phyloP scores from a whole-genome alignment of 2,888 invertebrate species.

The Dyspetes luteomarginatus region DNA sequence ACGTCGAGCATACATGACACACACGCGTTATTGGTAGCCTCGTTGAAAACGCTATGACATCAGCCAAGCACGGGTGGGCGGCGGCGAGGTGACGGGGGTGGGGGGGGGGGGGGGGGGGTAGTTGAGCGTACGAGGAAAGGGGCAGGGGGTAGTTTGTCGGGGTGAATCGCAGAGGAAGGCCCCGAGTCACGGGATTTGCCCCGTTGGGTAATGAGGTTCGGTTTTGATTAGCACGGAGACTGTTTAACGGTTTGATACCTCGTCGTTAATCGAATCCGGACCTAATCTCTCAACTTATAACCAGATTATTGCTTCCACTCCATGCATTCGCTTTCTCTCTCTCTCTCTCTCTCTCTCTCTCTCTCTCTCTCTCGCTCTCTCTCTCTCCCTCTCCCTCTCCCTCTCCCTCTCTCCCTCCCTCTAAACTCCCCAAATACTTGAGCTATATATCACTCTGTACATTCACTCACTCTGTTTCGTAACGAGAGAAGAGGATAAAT shows the following conservation, averaged over 20 bases:
- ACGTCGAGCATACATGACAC: constrained; percentile 15
- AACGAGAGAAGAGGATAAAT: not conserved
- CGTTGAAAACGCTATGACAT: constrained; percentile 44
- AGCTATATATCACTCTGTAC: not conserved
- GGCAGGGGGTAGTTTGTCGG: constrained; percentile 61
- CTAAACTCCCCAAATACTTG: not conserved
- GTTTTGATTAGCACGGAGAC: constrained; percentile 84
- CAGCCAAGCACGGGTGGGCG: constrained; percentile 1
- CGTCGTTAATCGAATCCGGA: constrained; percentile 84
- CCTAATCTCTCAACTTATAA: constrained; percentile 84
- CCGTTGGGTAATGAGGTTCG: constrained; percentile 83
- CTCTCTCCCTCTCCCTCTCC: constrained; percentile 67
- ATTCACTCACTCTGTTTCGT: not conserved
- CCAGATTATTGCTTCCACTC: constrained; percentile 83
- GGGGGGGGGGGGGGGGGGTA: constrained; percentile 15
- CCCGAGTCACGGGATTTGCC: constrained; percentile 70
- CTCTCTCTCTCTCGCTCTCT: constrained; percentile 54
- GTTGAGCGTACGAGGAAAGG: constrained; percentile 58
- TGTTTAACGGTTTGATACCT: constrained; percentile 84
- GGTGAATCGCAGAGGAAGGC: constrained; percentile 56
- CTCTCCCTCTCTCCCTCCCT: no score
- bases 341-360: constrained; percentile 69
- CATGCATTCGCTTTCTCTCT: constrained; percentile 77
- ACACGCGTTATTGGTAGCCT: constrained; percentile 47
- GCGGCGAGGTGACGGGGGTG: constrained; percentile 22